Base-by-base conservation (phyloP, 1,140 invertebrate species). In the Episyrphus balteatus region DNA sequence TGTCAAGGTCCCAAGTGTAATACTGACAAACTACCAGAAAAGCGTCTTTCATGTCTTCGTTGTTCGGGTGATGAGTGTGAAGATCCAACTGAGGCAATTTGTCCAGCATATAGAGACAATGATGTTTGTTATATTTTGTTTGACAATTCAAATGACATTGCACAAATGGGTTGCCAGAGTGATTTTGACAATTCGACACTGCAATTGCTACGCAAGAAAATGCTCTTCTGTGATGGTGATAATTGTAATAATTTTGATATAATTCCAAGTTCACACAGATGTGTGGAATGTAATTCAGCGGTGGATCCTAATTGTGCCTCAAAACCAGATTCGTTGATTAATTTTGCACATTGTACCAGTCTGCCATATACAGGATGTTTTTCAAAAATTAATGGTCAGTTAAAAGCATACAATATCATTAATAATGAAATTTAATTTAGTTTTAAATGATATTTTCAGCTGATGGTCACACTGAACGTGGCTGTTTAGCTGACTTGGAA, bases 91-190 rank as follows among this genome's bases (percentile, higher is more conserved):
- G 40, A 50, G 0, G 37, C 46, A n/a, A 40, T 41, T 34, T 44
- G 2, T 63, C 61, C 8, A 30, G 57, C 15, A 3, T 56, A 58
- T 30, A 51, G 61, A 0, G 33, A 47, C 5, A 42, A 34, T 1
- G 61, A 64, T 43, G 52, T 64, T 47, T 64, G 61, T 41, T 64
- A 61, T 13, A 64, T 59, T 8, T 56, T 44, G 42, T 49, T 49
- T 33, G 42, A 30, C 30, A 30, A 39, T 3, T 18, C n/a, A 2
- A 44, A 40, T 37, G 26, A 39, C 33, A 33, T 49, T 13, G 11
- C 19, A 19, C 34, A 34, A 18, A 59, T 61, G 57, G 61, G 61
- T 13, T 64, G 61, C 44, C 56, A 34, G 41, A 61, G 53, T 14
- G 61, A 64, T 34, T 18, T 58, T 34, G 32, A 49, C n/a, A 41